Evolutionary conservation across 2,888 invertebrate genomes (phyloP), one percentile per base, ranked within the genome.

Genomic region (Pinctada fucata): DNA sequence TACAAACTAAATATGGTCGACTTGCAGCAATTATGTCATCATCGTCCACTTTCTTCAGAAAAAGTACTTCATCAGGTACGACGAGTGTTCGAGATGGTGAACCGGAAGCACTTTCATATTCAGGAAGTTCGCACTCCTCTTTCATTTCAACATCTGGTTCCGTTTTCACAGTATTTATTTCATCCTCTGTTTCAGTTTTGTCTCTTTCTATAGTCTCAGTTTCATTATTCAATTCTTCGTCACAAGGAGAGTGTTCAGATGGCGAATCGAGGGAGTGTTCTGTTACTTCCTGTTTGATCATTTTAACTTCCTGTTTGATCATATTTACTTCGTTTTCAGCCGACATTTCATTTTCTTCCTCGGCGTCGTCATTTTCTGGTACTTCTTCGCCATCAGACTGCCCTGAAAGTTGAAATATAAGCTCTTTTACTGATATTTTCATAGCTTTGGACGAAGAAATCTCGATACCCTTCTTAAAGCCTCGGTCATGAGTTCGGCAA

Each of bases 1-100:
- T 83, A 65, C 87, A 87, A 8, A 89, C 86, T 45, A 86, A 84
- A 87, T 88, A 89, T 10, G 87, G 85, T 45, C 88, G 82, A 4
- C 87, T 87, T 3, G 85, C 84, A 64, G 83, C 84, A 5, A 83
- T 79, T 16, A 86, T 86, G 48, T 88, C 85, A n/a, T 81, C 80
- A 58, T 88, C 86, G 8, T 88, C 88, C 48, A 88, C 84, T 72
- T 86, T 86, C 78, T 83, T 85, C 49, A 89, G 78, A 66, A 87
- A 86, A 66, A 89, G 77, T 48, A 89, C 83, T 70, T 89, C 88
- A 63, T 85, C 85, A 10, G 89, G 89, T 80, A 89, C 83, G 79
- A 85, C 58, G 58, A 58, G 13, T 13, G 31, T 31, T 31, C 31
- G 31, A 31, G 31, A 31, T 31, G 31, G 31, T 31, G 31, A 31